Base-by-base conservation (phyloP, 2,888 invertebrate species). In the Deilephila porcellus region DNA sequence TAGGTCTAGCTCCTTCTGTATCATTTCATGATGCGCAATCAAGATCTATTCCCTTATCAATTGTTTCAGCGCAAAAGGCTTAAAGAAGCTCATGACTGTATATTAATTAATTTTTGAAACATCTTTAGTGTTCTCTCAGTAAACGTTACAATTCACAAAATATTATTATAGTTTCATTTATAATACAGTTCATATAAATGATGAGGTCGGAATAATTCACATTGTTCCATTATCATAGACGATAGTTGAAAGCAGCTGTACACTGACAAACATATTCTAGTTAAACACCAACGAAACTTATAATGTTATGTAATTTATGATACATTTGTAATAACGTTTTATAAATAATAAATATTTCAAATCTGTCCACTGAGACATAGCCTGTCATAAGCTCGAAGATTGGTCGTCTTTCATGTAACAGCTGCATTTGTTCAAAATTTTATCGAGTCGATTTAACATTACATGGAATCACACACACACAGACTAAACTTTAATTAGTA, bases 11-110 rank as follows among this genome's bases (percentile, higher is more conserved):
- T 75, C 71, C 76, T 71, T 73, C 73, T 71, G 71, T 64, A 74
- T 71, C 74, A 75, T 45, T 74, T 70, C 76, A 63, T 76, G 75
- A 77, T 79, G 78, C 75, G 76, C 84, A 86, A 81, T 86, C 85
- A 88, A 84, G 88, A 85, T 86, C 83, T 86, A 81, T 75, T 71
- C 45, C 25, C 7, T 84, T 89, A 89, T 91, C 86, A 85, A 89
- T 93, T 94, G 93, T 94, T 94, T 94, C 94, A 94, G 94, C 93
- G 82, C 83, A 88, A 90, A 92, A 90, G 84, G 53, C 32, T 72
- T 74, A 74, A 70, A 70, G 78, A 80, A 81, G 84, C 85, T 84
- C 86, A 86, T 89, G 78, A 87, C 85, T 86, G 88, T 88, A 81
- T 90, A 90, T 14, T 45, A 86, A 85, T 85, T 84, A 84, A 85